phyloP scores from a whole-genome alignment of 2,113 vertebrate species.

The Acrocephalus kingi region DNA sequence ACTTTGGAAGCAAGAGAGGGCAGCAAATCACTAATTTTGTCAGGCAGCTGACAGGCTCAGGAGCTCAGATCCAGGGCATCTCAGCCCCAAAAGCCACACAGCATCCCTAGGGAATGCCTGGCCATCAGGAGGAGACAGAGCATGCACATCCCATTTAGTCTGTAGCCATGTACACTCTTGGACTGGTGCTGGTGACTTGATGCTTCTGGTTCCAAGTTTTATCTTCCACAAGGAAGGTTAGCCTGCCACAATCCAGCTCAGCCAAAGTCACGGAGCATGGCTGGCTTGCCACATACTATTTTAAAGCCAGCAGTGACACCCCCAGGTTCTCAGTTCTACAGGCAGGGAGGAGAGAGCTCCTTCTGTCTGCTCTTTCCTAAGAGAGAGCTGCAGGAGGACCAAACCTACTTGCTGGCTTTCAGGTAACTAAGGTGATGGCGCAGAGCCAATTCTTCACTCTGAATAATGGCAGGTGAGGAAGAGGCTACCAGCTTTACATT shows the following conservation, averaged over 20 bases:
- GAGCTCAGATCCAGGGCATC: not conserved
- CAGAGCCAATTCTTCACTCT: not conserved
- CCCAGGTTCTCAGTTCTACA: too few relatives aligned
- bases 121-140: not conserved
- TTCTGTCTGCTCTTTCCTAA: not conserved
- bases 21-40: not conserved
- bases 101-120: not conserved
- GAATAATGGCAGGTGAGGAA: not conserved
- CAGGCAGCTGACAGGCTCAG: not conserved
- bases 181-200: not conserved
- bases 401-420: not conserved
- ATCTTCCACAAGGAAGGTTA: not conserved
- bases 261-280: accelerated
- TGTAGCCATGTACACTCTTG: accelerated
- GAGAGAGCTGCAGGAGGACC: not conserved
- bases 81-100: not conserved
- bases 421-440: not conserved
- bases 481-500: not conserved
- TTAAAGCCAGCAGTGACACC: not conserved
- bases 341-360: not conserved
- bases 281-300: not conserved
- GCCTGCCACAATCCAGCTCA: accelerated
- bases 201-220: not conserved
- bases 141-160: accelerated
- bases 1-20: not conserved